Evolutionary conservation across 2,888 invertebrate species (phyloP).

Genomic region (Morpho achilles): DNA sequence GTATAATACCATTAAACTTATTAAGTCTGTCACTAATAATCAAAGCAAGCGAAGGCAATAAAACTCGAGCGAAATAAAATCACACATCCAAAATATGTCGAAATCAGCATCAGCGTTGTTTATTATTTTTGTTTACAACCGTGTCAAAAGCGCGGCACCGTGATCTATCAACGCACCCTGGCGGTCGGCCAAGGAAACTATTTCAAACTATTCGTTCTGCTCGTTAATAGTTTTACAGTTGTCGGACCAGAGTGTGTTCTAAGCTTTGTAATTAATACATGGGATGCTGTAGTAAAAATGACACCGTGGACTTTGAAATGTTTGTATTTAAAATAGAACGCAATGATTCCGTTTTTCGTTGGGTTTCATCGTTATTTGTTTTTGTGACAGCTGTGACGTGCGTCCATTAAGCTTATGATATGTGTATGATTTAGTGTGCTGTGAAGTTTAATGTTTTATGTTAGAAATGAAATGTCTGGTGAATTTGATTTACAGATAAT

Average conservation of each 20-base stretch:
- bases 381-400: constrained; percentile 30
- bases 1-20: constrained; percentile 26
- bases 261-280: constrained; percentile 42
- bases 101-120: constrained; percentile 42
- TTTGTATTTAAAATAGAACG: constrained; percentile 36
- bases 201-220: constrained; percentile 61
- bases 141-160: constrained; percentile 60
- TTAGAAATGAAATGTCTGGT: constrained; percentile 12
- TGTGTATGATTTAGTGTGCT: constrained; percentile 27
- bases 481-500: constrained; percentile 12
- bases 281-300: constrained; percentile 45
- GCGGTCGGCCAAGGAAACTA: constrained; percentile 67
- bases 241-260: constrained; percentile 44
- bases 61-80: constrained; percentile 53
- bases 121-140: constrained; percentile 70
- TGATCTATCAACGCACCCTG: constrained; percentile 64
- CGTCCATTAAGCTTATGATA: constrained; percentile 30
- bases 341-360: constrained; percentile 27
- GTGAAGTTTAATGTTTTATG: constrained; percentile 21
- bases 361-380: constrained; percentile 31
- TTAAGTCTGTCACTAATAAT: constrained; percentile 33
- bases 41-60: constrained; percentile 56
- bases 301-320: constrained; percentile 38
- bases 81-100: constrained; percentile 48
- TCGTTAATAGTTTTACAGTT: constrained; percentile 69